Base-by-base conservation (phyloP, 2,113 vertebrate genomes). In the Antigone vipio region DNA sequence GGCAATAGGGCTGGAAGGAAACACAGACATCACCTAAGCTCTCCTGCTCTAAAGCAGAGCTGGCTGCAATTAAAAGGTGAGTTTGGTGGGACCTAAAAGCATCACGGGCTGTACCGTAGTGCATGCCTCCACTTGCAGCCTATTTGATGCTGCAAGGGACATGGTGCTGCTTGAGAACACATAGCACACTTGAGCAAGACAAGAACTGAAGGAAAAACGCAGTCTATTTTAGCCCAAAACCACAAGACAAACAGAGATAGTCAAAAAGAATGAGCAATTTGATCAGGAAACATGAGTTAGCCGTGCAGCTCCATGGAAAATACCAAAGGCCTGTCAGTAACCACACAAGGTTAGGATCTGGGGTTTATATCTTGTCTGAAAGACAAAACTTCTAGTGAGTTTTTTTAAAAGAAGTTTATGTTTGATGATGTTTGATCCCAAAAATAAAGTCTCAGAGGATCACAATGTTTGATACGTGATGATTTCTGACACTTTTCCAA, bases 401-500 rank as follows among this genome's bases (percentile, higher is more conserved):
- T 94, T 88, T 71, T 88, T 71, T 6, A 5, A 24, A 82, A 88
- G 3, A 44, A 40, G 29, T 64, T 87, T 56, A 19, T 83, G 50
- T 90, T 69, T 75, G 62, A 40, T 80, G 60, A 90, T 44, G 69
- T 52, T 93, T 83, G 52, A 62, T 90, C 69, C 72, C 68, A 80
- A 92, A 92, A 92, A 80, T 68, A 71, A 73, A 59, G 40, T 80
- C 89, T 38, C 67, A 58, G 58, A 73, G 79, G 62, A 88, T 79
- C 42, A 40, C n/a, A 45, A 5, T 32, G 75, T 56, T 89, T 60
- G 74, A 93, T 88, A 47, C 0, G 0, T 93, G 75, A 91, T 80
- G 69, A 58, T 92, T 96, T 74, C 52, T 92, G 93, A 91, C 91
- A 94, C 53, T 75, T 92, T 95, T 89, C 92, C 82, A 93, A 93